Conservation (phyloP, 2,888 invertebrate species). For the Orthosia gracilis region DNA sequence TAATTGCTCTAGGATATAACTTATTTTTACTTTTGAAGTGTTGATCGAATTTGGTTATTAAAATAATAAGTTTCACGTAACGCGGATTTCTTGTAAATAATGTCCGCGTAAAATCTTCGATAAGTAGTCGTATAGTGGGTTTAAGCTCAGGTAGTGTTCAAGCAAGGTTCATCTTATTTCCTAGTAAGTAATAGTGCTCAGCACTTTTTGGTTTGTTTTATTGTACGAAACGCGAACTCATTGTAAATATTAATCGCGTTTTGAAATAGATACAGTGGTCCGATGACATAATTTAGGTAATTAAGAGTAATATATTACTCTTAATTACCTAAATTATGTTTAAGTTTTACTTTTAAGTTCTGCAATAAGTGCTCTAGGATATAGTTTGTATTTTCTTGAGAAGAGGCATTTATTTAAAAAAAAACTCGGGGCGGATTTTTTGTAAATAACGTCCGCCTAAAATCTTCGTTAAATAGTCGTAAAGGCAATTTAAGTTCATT, state of each 20-base stretch:
- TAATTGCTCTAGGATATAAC: background rate
- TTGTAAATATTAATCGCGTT: conserved; percentile 9
- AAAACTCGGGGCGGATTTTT: background rate
- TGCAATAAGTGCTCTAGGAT: background rate
- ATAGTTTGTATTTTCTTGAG: background rate
- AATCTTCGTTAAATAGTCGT: background rate
- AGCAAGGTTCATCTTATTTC: too few relatives aligned
- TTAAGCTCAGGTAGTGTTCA: too few relatives aligned
- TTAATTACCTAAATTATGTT: too few relatives aligned
- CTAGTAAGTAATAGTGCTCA: background rate
- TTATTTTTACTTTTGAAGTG: background rate
- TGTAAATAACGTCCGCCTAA: background rate
- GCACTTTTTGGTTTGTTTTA: background rate
- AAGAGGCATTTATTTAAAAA: background rate
- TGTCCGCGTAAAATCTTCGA: too few relatives aligned
- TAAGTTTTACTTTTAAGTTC: too few relatives aligned
- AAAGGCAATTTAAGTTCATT: background rate
- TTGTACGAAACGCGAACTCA: conserved; percentile 1
- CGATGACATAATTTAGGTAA: background rate
- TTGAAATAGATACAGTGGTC: background rate
- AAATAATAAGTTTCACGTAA: background rate
- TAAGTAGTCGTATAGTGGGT: too few relatives aligned
- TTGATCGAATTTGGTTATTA: background rate
- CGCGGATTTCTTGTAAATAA: background rate
- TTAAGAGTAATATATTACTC: too few relatives aligned